A percentile compares a stretch with the other conserved stretches of the same genome.
phyloP scores from a whole-genome alignment of 1,140 invertebrate species.

The Streblospio benedicti region DNA sequence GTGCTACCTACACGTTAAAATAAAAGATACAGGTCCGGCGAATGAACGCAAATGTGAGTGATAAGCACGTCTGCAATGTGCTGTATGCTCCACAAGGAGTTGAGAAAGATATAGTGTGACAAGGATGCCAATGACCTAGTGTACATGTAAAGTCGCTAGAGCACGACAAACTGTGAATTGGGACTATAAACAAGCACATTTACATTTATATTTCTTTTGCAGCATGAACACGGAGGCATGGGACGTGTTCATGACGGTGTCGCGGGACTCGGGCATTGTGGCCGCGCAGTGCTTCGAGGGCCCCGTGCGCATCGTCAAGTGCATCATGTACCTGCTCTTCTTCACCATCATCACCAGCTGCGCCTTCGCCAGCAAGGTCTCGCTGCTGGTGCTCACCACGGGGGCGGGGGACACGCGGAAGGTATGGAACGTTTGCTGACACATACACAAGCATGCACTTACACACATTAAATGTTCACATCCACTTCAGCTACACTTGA shows the following conservation, averaged over 20 bases:
- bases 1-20: no score
- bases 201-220: constrained; percentile 2
- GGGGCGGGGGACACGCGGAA: constrained; percentile 16
- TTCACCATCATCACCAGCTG: constrained; percentile 17
- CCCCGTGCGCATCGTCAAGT: constrained; percentile 20
- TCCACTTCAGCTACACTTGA: background rate
- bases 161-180: no score
- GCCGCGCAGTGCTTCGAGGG: constrained; percentile 17
- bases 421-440: no score
- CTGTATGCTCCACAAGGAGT: no score
- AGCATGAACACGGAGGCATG: constrained; percentile 19
- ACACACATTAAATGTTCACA: background rate
- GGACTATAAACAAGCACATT: background rate
- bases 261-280: constrained; percentile 10
- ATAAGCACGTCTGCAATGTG: no score
- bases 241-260: constrained; percentile 17
- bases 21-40: no score
- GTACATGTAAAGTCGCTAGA: no score
- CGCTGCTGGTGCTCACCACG: constrained; percentile 21
- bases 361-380: constrained; percentile 19
- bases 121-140: no score
- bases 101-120: no score
- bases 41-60: no score
- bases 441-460: background rate
- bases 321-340: constrained; percentile 20